Evolutionary conservation across 2,113 vertebrate genomes (phyloP), one percentile per base, ranked within the genome.

Genomic region (Tragulus kanchil): DNA sequence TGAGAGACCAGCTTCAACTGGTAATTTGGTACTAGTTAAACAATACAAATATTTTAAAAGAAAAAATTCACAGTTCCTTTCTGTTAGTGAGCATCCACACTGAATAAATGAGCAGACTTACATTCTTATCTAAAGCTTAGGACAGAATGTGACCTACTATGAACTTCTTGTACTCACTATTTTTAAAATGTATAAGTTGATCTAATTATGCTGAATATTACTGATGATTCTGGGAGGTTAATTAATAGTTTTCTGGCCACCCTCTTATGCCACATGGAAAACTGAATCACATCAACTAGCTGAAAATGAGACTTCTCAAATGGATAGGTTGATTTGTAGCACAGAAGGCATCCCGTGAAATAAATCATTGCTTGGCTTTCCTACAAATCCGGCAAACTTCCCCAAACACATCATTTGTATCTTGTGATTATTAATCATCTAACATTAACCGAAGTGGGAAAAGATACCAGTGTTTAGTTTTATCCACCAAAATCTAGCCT

Each of bases 321-420:
- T 56, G 83, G 89, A 85, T 78, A 97, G 94, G 85, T 75, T 97
- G 97, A 97, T 97, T 96, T 98, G 96, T 92, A 93, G 92, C 56
- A 42, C 52, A n/a, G 89, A 83, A 90, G 81, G 71, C 84, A 92
- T 67, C 89, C 93, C 90, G 54, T 42, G 36, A 77, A 95, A 97
- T 98, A 97, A 97, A 97, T 97, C 97, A 95, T 21, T 73, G 81
- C 85, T 92, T 83, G 92, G 75, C 86, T 93, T 94, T 88, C 77
- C 81, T 95, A 82, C 0, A 4, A 95, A 92, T 95, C 95, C 88
- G 81, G 87, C 79, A 78, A 92, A 92, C 90, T 93, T 98, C 86
- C 67, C 90, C 95, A 95, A 89, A 96, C 97, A 97, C 97, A 90
- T 97, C 96, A 97, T 98, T 97, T 98, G 94, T 97, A 96, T 97